Conservation (phyloP, 2,797 vertebrate genomes). For the Ibycter americanus region DNA sequence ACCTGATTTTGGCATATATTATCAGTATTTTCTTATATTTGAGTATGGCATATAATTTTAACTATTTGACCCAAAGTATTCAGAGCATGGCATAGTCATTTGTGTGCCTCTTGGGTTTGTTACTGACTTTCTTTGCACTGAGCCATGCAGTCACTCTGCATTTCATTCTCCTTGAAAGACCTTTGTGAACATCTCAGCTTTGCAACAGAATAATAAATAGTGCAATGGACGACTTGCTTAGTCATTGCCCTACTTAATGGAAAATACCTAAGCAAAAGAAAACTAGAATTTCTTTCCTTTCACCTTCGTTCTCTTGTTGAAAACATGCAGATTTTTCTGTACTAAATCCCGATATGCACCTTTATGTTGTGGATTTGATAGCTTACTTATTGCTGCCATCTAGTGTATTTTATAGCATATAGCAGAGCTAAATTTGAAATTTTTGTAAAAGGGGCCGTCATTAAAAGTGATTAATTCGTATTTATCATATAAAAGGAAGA, state of each 20-base stretch:
- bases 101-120: not conserved
- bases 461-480: not conserved
- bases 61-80: not conserved
- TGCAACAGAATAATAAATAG: not conserved
- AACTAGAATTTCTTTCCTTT: constrained; percentile 20
- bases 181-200: not conserved
- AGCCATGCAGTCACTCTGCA: not conserved
- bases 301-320: not conserved
- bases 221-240: not conserved
- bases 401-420: constrained; percentile 40
- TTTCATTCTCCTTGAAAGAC: not conserved
- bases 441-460: not conserved
- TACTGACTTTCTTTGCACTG: not conserved
- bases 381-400: constrained; percentile 79
- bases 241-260: not conserved
- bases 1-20: not conserved
- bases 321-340: not conserved
- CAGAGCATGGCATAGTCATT: not conserved
- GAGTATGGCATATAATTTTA: not conserved
- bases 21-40: not conserved
- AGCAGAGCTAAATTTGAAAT: not conserved
- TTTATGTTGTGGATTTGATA: not conserved
- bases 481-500: not conserved
- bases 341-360: not conserved
- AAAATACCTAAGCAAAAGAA: constrained; percentile 10